Evolutionary conservation across 2,888 invertebrate genomes (phyloP), one percentile per base, ranked within the genome.

Genomic region (Drosophila robusta): DNA sequence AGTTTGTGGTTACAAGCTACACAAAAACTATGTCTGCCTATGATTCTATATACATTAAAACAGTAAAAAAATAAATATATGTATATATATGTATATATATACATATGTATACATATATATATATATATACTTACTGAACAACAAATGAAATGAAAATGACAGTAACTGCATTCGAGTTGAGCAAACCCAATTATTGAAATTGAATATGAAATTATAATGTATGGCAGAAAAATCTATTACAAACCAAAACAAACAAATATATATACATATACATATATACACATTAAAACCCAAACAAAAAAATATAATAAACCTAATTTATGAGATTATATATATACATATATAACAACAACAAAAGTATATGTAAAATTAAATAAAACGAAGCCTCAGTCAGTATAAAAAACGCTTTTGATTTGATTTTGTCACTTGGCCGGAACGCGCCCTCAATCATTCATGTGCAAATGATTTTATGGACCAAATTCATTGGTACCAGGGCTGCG

Each of bases 361-460:
- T 85, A 87, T 76, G 75, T 89, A 80, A 87, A 87, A 87, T 84
- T 83, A 78, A 86, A 89, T 78, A 89, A 91, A 91, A 90, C 87
- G 92, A 92, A 91, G 92, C 92, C 92, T 92, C 92, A 92, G 92
- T 92, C 92, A 92, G 92, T 92, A 92, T 92, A 91, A 90, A 91
- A 89, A 54, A 65, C 36, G 64, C 49, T 24, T 70, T 24, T 70
- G 39, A 71, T 81, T 78, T 75, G 52, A 67, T 78, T 57, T 60
- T 62, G 49, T 62, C 57, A 50, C 39, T 68, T 44, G 44, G n/a
- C 57, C 56, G 54, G 39, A 58, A 55, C 42, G 42, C 29, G 45
- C n/a, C 42, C 45, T 26, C 55, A 41, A 47, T 67, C 54, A 32
- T 7, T 44, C 9, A 72, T 14, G 12, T 44, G 36, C 16, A 44